Conservation (phyloP, 2,113 vertebrate species). For the Gobius niger region DNA sequence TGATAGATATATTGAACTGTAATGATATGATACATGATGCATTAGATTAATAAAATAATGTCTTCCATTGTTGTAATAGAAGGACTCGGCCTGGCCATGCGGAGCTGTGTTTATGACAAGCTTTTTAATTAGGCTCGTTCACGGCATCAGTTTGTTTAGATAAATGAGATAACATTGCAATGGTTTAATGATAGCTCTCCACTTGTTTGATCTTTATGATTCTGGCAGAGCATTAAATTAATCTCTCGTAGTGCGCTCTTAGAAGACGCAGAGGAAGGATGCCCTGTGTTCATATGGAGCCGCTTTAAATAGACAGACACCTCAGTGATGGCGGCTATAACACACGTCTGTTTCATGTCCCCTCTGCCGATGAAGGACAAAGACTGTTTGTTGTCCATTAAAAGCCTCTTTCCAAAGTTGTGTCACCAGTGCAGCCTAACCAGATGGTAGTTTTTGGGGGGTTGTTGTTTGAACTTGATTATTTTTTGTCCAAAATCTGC, state of each 20-base stretch:
- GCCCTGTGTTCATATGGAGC: constrained; percentile 56
- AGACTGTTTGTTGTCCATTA: constrained; percentile 63
- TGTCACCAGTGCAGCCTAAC: constrained; percentile 50
- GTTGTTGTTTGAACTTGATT: constrained; percentile 55
- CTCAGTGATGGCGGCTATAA: constrained; percentile 60
- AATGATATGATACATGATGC: constrained; percentile 99
- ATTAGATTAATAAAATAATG: constrained; percentile 99
- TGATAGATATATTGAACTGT: constrained; percentile 99
- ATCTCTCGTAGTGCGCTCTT: constrained; percentile 85
- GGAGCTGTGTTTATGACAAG: constrained; percentile 90
- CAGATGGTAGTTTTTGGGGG: constrained; percentile 60
- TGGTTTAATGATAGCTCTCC: constrained; percentile 92
- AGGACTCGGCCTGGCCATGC: constrained; percentile 73
- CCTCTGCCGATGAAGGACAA: constrained; percentile 70
- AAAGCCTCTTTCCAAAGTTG: constrained; percentile 57
- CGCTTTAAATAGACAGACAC: constrained; percentile 56
- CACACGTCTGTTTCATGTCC: constrained; percentile 56
- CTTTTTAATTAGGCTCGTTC: constrained; percentile 97
- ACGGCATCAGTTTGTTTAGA: constrained; percentile 97
- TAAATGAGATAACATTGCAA: constrained; percentile 92
- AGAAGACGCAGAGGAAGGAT: constrained; percentile 58
- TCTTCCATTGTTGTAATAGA: constrained; percentile 85
- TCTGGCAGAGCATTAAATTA: constrained; percentile 92
- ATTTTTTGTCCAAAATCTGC: constrained; percentile 57
- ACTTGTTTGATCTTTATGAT: constrained; percentile 97